Evolutionary conservation across 1,140 invertebrate species (phyloP).

Genomic region (Drosophila cardini): DNA sequence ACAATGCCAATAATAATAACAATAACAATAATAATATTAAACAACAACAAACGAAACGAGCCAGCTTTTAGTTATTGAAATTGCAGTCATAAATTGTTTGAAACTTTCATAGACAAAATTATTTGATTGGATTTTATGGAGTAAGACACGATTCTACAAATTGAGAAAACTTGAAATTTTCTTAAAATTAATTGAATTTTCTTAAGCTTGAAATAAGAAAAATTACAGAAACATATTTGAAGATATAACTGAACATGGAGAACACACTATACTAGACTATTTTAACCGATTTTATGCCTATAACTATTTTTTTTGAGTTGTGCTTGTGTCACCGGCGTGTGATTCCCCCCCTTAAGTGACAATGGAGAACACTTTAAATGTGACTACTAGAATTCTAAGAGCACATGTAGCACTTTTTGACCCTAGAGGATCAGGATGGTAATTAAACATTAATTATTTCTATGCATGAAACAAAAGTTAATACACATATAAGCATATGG

Average conservation of each 20-base stretch:
- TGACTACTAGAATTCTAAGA: too few relatives aligned
- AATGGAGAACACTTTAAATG: neutral
- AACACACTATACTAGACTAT: too few relatives aligned
- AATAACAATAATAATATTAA: conserved; percentile 61
- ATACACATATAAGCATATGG: neutral
- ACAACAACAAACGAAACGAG: conserved; percentile 29
- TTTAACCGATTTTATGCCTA: too few relatives aligned
- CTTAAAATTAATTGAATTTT: too few relatives aligned
- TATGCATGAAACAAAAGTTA: neutral
- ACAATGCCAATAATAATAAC: conserved; percentile 57
- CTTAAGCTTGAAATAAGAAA: too few relatives aligned
- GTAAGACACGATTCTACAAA: neutral
- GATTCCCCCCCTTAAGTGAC: neutral
- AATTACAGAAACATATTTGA: too few relatives aligned
- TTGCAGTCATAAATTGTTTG: conserved; percentile 73
- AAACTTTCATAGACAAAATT: conserved; percentile 53
- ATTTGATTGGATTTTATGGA: conserved; percentile 37
- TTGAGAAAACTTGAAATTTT: neutral
- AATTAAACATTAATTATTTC: neutral
- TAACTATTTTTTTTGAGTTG: too few relatives aligned
- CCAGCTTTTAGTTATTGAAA: conserved; percentile 67
- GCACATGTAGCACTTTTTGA: neutral
- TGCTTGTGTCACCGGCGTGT: too few relatives aligned
- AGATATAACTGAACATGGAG: too few relatives aligned
- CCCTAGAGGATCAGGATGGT: neutral